Conservation (phyloP, 2,888 invertebrate species). For the Zygaena filipendulae region DNA sequence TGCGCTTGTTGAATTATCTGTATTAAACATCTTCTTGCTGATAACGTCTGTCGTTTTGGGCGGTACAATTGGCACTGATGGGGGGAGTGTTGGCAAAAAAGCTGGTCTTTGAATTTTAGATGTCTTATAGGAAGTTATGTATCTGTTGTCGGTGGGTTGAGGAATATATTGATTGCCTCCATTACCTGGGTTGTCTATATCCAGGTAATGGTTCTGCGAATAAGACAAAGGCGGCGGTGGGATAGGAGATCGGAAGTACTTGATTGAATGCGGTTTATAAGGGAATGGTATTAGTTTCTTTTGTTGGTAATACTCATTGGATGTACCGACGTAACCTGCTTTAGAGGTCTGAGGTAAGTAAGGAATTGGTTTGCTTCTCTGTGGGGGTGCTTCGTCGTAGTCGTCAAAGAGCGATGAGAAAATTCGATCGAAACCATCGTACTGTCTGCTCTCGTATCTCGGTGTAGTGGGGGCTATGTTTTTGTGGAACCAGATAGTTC, state of each 20-base stretch:
- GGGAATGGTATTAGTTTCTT: constrained; percentile 34
- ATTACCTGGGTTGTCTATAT: constrained; percentile 18
- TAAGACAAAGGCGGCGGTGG: constrained; percentile 27
- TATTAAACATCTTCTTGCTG: constrained; percentile 22
- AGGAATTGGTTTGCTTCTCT: constrained; percentile 27
- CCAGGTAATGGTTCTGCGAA: constrained; percentile 30
- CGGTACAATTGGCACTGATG: constrained; percentile 16
- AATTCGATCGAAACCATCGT: constrained; percentile 40
- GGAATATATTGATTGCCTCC: constrained; percentile 22
- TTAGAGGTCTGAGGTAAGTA: constrained; percentile 33
- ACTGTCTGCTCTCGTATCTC: constrained; percentile 24
- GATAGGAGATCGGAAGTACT: constrained; percentile 33
- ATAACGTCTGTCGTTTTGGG: constrained; percentile 26
- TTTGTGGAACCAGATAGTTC: constrained; percentile 50
- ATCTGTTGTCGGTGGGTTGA: constrained; percentile 28
- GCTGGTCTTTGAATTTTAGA: constrained; percentile 41
- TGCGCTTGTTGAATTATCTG: constrained; percentile 29
- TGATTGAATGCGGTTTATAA: constrained; percentile 31
- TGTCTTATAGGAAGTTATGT: constrained; percentile 26
- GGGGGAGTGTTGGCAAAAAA: constrained; percentile 37
- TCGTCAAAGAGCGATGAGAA: constrained; percentile 49
- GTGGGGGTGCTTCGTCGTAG: constrained; percentile 30
- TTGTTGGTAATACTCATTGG: constrained; percentile 33
- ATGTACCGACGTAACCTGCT: constrained; percentile 28
- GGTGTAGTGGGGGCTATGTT: constrained; percentile 35